Base-by-base conservation (phyloP, 2,113 vertebrate genomes). In the Cyanoliseus patagonus region DNA sequence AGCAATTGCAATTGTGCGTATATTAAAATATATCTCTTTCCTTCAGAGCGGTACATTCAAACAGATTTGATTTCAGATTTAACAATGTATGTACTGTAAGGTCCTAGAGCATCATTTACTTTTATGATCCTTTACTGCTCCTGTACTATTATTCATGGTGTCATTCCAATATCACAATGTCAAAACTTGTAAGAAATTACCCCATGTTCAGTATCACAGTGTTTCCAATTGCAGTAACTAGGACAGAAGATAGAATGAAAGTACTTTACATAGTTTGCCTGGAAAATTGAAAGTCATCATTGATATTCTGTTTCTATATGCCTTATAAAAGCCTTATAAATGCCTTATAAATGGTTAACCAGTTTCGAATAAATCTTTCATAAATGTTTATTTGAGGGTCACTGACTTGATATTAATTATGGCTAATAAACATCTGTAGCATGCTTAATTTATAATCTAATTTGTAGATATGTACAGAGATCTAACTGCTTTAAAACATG, bases 371-470 rank as follows among this genome's bases (percentile, higher is more conserved):
- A 92, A 83, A 86, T 84, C 61, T 83, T 51, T 83, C 76, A 81
- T 88, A 62, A 83, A 67, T 67, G 41, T 90, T 91, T 94, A 92
- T 86, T 47, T 69, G 69, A 72, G n/a, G 68, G 94, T 83, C 86
- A 90, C 55, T 53, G 74, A 42, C 51, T 89, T 72, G 80, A 82
- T 92, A 93, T 94, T 96, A 94, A 95, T 94, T 90, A 96, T 41
- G 33, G 46, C 13, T 86, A 87, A 88, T 75, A 90, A 93, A 69
- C 66, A 66, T 78, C 81, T 85, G 44, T 68, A 61, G 55, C 80
- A 23, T 84, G 76, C 51, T 69, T 92, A 91, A 96, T 93, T 91
- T 81, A 46, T 92, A 86, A 81, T 42, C 83, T 59, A 75, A 35
- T 94, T 91, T 94, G 51, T 77, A 61, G 42, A 9, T 74, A 28